Base-by-base conservation (phyloP, 1,140 invertebrate genomes). In the Hydropsyche tenuis region DNA sequence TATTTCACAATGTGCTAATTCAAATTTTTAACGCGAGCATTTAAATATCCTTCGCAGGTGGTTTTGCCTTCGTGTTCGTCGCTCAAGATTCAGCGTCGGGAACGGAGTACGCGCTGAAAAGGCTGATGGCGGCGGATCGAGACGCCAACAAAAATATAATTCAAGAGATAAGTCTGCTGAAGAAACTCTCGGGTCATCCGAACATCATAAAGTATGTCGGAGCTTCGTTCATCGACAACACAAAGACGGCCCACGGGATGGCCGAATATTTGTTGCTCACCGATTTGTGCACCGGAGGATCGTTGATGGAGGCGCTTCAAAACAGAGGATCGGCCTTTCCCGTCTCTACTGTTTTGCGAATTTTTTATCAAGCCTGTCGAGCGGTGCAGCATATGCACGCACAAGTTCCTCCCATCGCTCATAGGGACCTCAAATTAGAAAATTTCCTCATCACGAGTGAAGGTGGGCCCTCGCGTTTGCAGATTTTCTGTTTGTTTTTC, bases 371-470 rank as follows among this genome's bases (percentile, higher is more conserved):
- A 84, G 92, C 93, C 68, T 94, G 93, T 76, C 88, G 88, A 75
- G 94, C 96, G 25, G 93, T 99, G 7, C 90, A 95, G 77, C 94
- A 97, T 82, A 94, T 99, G 93, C 97, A 99, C 81, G 89, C 85
- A 62, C 95, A 96, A 83, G 87, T 88, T 56, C 93, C 95, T 11
- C 93, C 96, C 1, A 92, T 99, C 71, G 90, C 94, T 51, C 97
- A 99, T 85, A 86, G 96, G 79, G 97, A 99, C 87, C 90, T 98
- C 75, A 96, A 96, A 83, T 87, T 95, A 82, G 88, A 90, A 80
- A 90, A 90, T 84, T 88, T 91, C 75, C 79, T 88, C 77, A 86
- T 86, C 79, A 85, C 84, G 16, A 85, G 82, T 84, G 81, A 88
- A 87, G 84, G 86, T 88, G 79, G 6, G 16, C 22, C 6, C 6